Percentiles rank a stretch among this genome's conserved stretches.
Conservation (phyloP, 2,888 invertebrate genomes). For the Abrostola tripartita region DNA sequence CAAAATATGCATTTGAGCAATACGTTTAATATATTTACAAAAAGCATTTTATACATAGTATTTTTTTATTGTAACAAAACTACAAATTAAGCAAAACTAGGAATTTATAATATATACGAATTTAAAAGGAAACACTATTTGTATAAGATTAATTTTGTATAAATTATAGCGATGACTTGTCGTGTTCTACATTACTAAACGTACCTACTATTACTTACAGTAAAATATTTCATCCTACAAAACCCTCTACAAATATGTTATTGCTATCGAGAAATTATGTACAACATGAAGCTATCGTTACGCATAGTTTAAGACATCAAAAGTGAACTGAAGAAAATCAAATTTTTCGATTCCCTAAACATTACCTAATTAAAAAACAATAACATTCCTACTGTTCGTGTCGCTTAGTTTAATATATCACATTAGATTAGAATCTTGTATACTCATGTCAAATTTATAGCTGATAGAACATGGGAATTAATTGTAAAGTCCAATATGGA, state of each 20-base stretch:
- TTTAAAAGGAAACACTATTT: conserved; percentile 30
- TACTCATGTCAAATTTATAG: conserved; percentile 64
- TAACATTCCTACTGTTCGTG: conserved; percentile 71
- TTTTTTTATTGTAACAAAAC: conserved; percentile 47
- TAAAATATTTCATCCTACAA: conserved; percentile 64
- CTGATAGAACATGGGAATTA: conserved; percentile 39
- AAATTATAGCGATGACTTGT: conserved; percentile 41
- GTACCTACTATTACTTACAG: conserved; percentile 54
- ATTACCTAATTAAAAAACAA: conserved; percentile 62
- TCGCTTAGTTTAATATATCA: conserved; percentile 81
- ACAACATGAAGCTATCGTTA: conserved; percentile 69
- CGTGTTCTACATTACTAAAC: conserved; percentile 46
- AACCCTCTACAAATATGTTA: conserved; percentile 73
- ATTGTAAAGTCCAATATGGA: conserved; percentile 24
- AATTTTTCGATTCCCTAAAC: conserved; percentile 55
- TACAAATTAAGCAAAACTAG: conserved; percentile 49
- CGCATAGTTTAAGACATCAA: conserved; percentile 73
- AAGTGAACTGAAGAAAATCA: conserved; percentile 72
- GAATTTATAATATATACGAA: conserved; percentile 25
- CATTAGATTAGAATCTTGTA: conserved; percentile 86
- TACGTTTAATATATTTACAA: conserved; percentile 86
- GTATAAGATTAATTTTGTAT: conserved; percentile 12
- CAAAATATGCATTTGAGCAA: conserved; percentile 89
- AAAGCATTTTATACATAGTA: conserved; percentile 77
- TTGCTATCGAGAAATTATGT: conserved; percentile 78